phyloP scores from a whole-genome alignment of 2,113 vertebrate genomes.

The Platysteira castanea region DNA sequence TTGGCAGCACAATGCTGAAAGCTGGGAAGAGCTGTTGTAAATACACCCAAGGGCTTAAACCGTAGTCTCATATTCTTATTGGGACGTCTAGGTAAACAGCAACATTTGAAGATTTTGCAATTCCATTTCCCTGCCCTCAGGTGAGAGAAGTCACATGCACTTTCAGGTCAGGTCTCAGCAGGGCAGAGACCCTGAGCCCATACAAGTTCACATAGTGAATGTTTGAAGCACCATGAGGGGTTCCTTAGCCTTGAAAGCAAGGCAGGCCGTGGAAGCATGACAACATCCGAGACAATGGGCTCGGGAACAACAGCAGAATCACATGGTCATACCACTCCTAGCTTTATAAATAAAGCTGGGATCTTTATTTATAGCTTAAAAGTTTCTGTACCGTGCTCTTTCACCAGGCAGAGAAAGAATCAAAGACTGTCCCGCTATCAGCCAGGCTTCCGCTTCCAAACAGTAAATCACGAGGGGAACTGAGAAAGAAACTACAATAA shows the following conservation, averaged over 20 bases:
- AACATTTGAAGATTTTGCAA: conserved; percentile 27
- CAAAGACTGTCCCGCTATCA: not conserved
- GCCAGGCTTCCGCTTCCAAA: not conserved
- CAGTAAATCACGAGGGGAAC: conserved; percentile 1
- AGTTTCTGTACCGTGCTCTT: not conserved
- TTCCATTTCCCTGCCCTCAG: conserved; percentile 27
- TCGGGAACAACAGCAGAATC: not conserved
- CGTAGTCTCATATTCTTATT: conserved; percentile 33
- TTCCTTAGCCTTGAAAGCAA: not conserved
- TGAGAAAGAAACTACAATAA: conserved; percentile 39
- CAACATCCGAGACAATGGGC: not conserved
- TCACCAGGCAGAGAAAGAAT: not conserved
- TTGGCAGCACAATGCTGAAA: conserved; percentile 15
- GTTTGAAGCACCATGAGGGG: not conserved
- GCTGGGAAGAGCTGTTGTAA: conserved; percentile 29
- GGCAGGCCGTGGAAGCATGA: not conserved
- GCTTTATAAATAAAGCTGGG: not conserved
- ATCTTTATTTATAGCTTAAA: not conserved
- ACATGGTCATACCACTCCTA: not conserved
- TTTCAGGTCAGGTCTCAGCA: conserved; percentile 5
- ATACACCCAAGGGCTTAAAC: conserved; percentile 51
- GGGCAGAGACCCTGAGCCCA: not conserved
- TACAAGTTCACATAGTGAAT: not conserved
- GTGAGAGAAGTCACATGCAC: not conserved
- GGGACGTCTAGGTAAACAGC: conserved; percentile 28